phyloP scores from a whole-genome alignment of 2,113 vertebrate species.

The Pteronura brasiliensis region DNA sequence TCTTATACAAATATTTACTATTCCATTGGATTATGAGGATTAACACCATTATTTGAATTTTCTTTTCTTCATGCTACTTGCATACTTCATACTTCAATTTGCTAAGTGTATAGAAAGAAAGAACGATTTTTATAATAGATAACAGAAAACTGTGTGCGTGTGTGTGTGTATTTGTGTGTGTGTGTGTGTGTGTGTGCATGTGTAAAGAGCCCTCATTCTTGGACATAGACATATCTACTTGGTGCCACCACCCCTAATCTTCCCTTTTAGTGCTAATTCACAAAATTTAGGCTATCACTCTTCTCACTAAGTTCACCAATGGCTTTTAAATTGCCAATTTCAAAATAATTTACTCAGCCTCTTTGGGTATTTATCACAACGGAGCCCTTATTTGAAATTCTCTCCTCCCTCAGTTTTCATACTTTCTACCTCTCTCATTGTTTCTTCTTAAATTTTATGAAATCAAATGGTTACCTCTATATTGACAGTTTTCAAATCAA shows the following conservation, averaged over 20 bases:
- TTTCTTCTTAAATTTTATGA: background rate
- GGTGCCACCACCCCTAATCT: background rate
- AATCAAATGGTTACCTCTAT: background rate
- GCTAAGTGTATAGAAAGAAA: background rate
- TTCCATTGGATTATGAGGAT: background rate
- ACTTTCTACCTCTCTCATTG: background rate
- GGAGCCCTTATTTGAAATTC: background rate
- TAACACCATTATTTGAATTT: background rate
- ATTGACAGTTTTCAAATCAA: background rate
- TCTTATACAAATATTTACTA: background rate
- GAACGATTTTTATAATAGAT: background rate
- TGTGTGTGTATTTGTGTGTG: background rate
- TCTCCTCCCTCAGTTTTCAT: background rate
- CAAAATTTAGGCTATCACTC: background rate
- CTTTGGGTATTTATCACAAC: background rate
- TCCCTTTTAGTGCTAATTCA: background rate
- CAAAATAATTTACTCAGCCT: background rate
- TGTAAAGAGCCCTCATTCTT: background rate
- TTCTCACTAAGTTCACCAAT: background rate
- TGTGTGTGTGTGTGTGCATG: background rate
- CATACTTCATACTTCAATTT: background rate
- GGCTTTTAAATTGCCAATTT: background rate
- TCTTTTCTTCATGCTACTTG: background rate
- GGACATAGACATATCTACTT: background rate
- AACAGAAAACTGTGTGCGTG: background rate